These are phyloP conservation scores for Eulemur albifrons DNA, from an alignment of 2,797 vertebrate genomes.

Conservation along the genomic window DNA sequence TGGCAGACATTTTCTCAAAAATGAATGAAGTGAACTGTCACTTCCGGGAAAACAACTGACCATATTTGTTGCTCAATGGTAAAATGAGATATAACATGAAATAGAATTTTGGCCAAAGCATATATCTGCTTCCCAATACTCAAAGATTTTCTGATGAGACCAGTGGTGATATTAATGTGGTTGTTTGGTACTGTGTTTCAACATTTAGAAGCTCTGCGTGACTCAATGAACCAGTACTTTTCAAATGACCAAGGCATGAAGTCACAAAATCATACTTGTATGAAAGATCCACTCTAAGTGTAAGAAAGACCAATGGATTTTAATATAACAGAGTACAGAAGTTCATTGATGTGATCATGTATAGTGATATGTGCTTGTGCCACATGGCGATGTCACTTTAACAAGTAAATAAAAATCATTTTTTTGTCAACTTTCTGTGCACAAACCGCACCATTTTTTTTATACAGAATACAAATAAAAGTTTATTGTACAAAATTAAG, in stretches of 20 bases:
- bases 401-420: background rate
- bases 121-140: background rate
- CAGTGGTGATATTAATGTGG: background rate
- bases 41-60: background rate
- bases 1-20: background rate
- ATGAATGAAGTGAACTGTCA: background rate
- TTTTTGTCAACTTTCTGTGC: background rate
- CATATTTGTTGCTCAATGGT: background rate
- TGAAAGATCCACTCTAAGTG: background rate
- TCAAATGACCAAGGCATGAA: background rate
- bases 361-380: background rate
- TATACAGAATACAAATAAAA: no score
- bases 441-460: background rate
- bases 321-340: background rate
- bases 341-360: background rate
- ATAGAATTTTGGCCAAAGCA: constrained; percentile 1
- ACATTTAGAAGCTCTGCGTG: background rate
- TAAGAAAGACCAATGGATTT: background rate
- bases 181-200: background rate
- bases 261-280: background rate
- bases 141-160: background rate
- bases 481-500: no score
- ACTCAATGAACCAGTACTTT: background rate
- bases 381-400: background rate
- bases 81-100: background rate